A percentile compares a stretch with the other conserved stretches of the same genome.
phyloP scores from a whole-genome alignment of 2,888 invertebrate genomes.

The Drosophila falleni region DNA sequence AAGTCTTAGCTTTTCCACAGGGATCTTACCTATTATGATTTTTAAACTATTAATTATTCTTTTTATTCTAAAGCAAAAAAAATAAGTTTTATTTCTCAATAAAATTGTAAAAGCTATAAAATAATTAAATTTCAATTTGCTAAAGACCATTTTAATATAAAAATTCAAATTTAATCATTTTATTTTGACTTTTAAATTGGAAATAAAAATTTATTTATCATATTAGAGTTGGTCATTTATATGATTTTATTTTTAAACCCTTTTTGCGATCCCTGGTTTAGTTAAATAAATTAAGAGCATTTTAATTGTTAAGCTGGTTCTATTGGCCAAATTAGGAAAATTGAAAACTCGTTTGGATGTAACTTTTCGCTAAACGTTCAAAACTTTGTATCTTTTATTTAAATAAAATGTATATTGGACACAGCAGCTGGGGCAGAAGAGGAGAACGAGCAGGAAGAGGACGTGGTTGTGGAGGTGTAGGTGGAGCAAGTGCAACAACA shows the following conservation, averaged over 20 bases:
- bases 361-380: constrained; percentile 79
- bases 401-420: constrained; percentile 80
- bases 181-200: too few relatives aligned
- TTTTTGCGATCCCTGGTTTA: too few relatives aligned
- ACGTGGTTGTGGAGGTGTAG: constrained; percentile 11
- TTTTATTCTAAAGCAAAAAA: too few relatives aligned
- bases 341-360: constrained; percentile 56
- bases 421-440: constrained; percentile 72
- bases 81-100: too few relatives aligned
- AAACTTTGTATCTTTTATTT: constrained; percentile 73
- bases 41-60: too few relatives aligned
- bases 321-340: constrained; percentile 5
- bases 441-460: constrained; percentile 22
- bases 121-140: too few relatives aligned
- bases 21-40: neutral
- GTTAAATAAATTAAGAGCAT: constrained; percentile 1
- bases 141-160: too few relatives aligned
- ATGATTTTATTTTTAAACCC: too few relatives aligned
- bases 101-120: too few relatives aligned
- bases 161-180: too few relatives aligned
- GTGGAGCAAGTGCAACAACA: constrained; percentile 19
- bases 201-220: too few relatives aligned
- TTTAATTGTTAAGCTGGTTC: constrained; percentile 19
- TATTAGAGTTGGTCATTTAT: too few relatives aligned
- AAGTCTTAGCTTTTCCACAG: constrained; percentile 48